Base-by-base conservation (phyloP, 2,888 invertebrate species). In the Drosophila meridionalis region DNA sequence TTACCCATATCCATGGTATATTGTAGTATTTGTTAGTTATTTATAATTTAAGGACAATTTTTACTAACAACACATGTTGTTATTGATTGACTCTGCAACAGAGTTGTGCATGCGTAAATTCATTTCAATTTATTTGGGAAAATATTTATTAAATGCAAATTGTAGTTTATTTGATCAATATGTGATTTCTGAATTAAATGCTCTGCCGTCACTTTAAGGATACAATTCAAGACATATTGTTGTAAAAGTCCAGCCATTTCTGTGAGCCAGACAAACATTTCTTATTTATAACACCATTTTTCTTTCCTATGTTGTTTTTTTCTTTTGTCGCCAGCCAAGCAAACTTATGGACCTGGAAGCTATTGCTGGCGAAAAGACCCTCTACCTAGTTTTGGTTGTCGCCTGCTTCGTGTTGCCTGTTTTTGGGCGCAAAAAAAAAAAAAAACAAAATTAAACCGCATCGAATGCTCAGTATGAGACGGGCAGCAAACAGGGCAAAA, bases 301-400 rank as follows among this genome's bases (percentile, higher is more conserved):
- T 62, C 61, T 32, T 36, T 48, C 28, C 32, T n/a, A n/a, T 50
- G 9, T 32, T 34, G 11, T 55, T n/a, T 20, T 40, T 9, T 32
- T 42, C 26, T 20, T 26, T 70, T 76, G 72, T 70, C 64, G 59
- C 59, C 67, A 60, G 65, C 50, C 57, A 45, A 65, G 74, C 50
- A 78, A 84, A 84, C 63, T 76, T 87, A 84, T 70, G 58, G 57
- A 53, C 65, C 65, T 56, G 52, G 36, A 71, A 71, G 67, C 82
- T 72, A 78, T 78, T 87, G 82, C 66, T 65, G 47, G 53, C 43
- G 26, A 26, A 61, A 60, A 40, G 43, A 45, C 32, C 52, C 40
- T 48, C 43, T 34, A 53, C 36, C 68, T 36, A 52, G 47, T 45
- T 50, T 47, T 66, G 75, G 83, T 73, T 79, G 79, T 76, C 78